Conservation (phyloP, 2,888 invertebrate species). For the Aphrophora alni region DNA sequence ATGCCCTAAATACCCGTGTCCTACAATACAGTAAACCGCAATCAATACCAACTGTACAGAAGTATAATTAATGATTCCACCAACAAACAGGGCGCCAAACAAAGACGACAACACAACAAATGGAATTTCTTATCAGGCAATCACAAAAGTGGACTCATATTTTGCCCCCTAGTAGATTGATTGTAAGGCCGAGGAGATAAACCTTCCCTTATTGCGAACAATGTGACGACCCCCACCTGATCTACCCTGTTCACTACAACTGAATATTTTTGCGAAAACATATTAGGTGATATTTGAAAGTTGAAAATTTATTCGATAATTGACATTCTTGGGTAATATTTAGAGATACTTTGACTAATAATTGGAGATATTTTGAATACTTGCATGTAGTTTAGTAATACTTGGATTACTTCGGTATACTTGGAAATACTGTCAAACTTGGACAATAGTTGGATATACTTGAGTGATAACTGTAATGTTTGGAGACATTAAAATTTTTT, state of each 20-base stretch:
- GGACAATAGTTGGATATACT: no score
- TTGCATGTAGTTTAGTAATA: no score
- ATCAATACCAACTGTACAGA: background rate
- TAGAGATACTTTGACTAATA: no score
- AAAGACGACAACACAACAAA: background rate
- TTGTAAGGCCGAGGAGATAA: background rate
- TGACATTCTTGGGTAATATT: no score
- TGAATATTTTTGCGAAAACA: background rate
- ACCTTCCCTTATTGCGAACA: background rate
- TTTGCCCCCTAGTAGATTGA: background rate
- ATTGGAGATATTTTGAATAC: no score
- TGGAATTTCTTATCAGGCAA: constrained; percentile 11
- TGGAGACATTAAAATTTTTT: no score
- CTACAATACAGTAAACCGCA: background rate
- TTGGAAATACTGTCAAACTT: no score
- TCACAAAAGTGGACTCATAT: background rate
- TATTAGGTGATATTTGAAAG: background rate
- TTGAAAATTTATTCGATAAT: no score
- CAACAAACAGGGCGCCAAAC: background rate
- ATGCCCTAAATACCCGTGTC: background rate
- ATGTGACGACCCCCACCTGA: background rate
- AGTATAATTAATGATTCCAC: constrained; percentile 5
- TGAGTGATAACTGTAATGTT: no score
- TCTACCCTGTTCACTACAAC: background rate
- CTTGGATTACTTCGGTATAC: no score